Conservation (phyloP, 2,797 vertebrate genomes). For the Diplodus sargus region DNA sequence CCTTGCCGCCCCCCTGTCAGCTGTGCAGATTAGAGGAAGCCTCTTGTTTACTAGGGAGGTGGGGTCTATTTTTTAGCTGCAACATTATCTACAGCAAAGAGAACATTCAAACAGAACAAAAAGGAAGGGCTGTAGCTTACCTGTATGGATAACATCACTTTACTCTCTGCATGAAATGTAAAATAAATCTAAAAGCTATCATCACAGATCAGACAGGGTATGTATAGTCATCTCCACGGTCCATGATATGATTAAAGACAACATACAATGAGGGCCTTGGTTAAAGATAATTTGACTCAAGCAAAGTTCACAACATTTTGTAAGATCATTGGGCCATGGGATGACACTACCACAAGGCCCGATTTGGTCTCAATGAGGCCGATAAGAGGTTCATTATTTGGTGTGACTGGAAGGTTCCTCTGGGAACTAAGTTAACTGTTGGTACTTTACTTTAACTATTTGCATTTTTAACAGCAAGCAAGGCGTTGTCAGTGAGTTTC, state of each 20-base stretch:
- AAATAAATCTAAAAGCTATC: neutral
- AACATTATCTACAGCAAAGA: slow-evolving; percentile 44
- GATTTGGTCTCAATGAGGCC: no score
- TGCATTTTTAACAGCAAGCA: neutral
- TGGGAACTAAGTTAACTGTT: no score
- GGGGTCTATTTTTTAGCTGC: slow-evolving; percentile 55
- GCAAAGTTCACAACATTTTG: no score
- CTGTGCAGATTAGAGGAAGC: slow-evolving; percentile 73
- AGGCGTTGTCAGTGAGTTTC: no score
- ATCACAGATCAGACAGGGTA: neutral
- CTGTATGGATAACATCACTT: slow-evolving; percentile 46
- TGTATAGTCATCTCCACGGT: neutral
- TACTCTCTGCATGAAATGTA: slow-evolving; percentile 37
- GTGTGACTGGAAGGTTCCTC: neutral
- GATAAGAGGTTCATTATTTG: neutral
- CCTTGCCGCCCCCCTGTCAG: slow-evolving; percentile 42
- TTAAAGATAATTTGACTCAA: no score
- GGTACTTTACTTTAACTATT: neutral
- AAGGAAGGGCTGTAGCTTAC: slow-evolving; percentile 41
- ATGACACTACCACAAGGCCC: no score
- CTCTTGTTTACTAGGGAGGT: slow-evolving; percentile 75
- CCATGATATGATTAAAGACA: neutral
- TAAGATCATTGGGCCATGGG: no score
- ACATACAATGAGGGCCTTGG: neutral
- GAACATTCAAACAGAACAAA: slow-evolving; percentile 35